Evolutionary conservation across 2,888 invertebrate species (phyloP), one percentile per base, ranked within the genome.

Genomic region (Caenorhabditis wallacei): DNA sequence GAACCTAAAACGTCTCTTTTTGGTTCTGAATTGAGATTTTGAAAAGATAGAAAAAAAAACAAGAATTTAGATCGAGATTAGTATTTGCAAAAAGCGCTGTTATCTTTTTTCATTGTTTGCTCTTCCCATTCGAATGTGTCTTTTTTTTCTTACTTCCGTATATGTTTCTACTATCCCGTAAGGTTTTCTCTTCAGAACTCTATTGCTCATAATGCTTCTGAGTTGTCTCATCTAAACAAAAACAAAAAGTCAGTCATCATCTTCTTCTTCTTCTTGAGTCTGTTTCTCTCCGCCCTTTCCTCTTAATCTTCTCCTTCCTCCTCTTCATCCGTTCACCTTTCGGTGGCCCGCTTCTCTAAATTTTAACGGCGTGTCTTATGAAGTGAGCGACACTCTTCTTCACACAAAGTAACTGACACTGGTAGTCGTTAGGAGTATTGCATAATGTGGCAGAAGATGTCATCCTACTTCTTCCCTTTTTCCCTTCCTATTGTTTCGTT

Each of bases 321-420:
- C 43, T 30, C 37, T 26, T 8, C 61, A 56, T 37, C 40, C 35
- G 46, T 59, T 71, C 70, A 48, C 43, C 70, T 53, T 63, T 24
- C 16, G 22, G 3, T 20, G n/a, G 43, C 7, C 35, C 64, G n/a
- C n/a, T 8, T 30, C n/a, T n/a, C 22, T 37, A 66, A 66, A 66
- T 66, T 74, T 75, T 66, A 75, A 75, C 66, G 75, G 59, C 75
- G 75, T 75, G 75, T 75, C 59, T 75, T 75, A 75, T 66, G 75
- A 75, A 66, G 57, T 59, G 75, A 22, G 66, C 51, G 20, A 46
- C 24, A 69, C 69, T 37, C 51, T 26, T 56, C 43, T 13, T 24
- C 16, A 30, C n/a, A 22, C 51, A 13, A 40, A 66, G 57, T 75
- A 75, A 66, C 72, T 64, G 72, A 71, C 59, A 40, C 63, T 40